Evolutionary conservation across 1,140 invertebrate genomes (phyloP).

Genomic region (Drosophila ironensis): DNA sequence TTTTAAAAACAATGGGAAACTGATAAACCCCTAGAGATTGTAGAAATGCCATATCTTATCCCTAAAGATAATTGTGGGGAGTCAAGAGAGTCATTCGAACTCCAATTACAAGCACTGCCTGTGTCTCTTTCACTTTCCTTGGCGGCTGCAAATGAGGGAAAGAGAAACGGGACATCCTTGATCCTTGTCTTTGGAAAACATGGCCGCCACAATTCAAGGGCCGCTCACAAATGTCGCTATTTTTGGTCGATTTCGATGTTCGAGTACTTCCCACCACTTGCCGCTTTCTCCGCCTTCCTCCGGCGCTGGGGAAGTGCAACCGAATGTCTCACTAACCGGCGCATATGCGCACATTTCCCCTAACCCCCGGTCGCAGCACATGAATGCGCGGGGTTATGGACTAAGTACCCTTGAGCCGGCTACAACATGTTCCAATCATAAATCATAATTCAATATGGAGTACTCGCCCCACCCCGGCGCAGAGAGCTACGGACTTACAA

Average conservation of each 20-base stretch:
- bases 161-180: slow-evolving; percentile 38
- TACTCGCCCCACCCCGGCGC: slow-evolving; percentile 5
- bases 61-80: slow-evolving; percentile 38
- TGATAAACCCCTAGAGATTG: slow-evolving; percentile 31
- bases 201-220: slow-evolving; percentile 57
- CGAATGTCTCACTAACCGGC: slow-evolving; percentile 71
- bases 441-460: slow-evolving; percentile 80
- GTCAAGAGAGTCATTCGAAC: slow-evolving; percentile 43
- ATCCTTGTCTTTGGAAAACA: slow-evolving; percentile 53
- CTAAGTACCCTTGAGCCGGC: slow-evolving; percentile 66
- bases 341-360: slow-evolving; percentile 75
- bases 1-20: slow-evolving; percentile 1
- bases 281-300: slow-evolving; percentile 24
- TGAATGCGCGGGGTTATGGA: slow-evolving; percentile 1
- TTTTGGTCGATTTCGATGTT: slow-evolving; percentile 45
- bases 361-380: background rate
- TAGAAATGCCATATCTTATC: slow-evolving; percentile 20
- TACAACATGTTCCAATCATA: slow-evolving; percentile 75
- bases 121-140: slow-evolving; percentile 3
- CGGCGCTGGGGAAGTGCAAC: slow-evolving; percentile 30
- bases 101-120: slow-evolving; percentile 48
- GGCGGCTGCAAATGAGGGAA: background rate
- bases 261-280: slow-evolving; percentile 63
- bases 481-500: slow-evolving; percentile 42
- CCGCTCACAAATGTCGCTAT: slow-evolving; percentile 74